These are phyloP conservation scores for Protobothrops mucrosquamatus DNA, from an alignment of 2,113 vertebrate genomes.

Conservation along the genomic window DNA sequence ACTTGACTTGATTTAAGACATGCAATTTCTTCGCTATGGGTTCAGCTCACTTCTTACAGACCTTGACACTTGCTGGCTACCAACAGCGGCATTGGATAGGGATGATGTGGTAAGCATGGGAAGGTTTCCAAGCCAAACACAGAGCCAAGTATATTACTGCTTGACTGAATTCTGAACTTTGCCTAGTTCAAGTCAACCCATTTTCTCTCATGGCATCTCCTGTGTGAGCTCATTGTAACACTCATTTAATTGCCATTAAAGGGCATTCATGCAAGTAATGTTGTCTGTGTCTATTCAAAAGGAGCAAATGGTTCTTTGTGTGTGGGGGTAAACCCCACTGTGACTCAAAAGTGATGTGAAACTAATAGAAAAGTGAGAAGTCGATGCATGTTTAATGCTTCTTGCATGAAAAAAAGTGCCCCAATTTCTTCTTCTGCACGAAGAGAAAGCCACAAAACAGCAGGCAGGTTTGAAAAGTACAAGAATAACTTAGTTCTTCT, in stretches of 20 bases:
- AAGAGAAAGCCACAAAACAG: neutral
- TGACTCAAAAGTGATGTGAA: neutral
- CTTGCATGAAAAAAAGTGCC: neutral
- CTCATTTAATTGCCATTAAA: neutral
- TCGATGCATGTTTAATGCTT: neutral
- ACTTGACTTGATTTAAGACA: neutral
- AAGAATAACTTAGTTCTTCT: neutral
- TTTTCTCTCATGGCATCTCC: neutral
- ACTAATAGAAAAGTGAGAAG: fast-evolving
- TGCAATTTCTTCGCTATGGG: neutral
- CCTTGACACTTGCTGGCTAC: neutral
- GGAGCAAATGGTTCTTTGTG: neutral
- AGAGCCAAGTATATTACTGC: neutral
- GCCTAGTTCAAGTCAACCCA: neutral
- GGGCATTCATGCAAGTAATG: neutral
- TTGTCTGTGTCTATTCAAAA: neutral
- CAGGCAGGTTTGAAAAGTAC: neutral
- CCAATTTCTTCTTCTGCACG: neutral
- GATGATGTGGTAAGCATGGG: neutral
- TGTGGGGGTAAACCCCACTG: fast-evolving
- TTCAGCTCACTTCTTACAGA: neutral
- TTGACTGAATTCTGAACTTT: slow-evolving; percentile 12
- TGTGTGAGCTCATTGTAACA: neutral
- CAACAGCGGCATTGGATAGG: neutral
- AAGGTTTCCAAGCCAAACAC: slow-evolving; percentile 8